phyloP scores from a whole-genome alignment of 2,113 vertebrate species.

The Martes martes region DNA sequence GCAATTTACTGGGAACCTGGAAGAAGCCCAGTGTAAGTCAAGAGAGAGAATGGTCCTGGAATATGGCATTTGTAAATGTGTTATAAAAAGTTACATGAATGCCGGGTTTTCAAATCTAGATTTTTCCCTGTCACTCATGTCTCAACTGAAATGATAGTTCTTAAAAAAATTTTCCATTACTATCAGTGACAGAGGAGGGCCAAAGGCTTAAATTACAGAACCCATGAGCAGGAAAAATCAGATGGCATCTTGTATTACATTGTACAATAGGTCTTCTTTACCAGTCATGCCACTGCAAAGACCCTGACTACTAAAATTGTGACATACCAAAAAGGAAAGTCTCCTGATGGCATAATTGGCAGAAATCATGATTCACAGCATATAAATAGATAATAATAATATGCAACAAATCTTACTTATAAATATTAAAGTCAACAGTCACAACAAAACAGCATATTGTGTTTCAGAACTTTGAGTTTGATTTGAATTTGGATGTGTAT shows the following conservation, averaged over 20 bases:
- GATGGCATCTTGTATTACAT: background rate
- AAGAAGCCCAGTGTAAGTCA: background rate
- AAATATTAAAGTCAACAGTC: background rate
- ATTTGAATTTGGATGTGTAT: background rate
- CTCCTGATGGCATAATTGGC: background rate
- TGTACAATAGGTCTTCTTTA: background rate
- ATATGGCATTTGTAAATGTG: background rate
- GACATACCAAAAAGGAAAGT: background rate
- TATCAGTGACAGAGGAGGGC: background rate
- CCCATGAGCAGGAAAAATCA: background rate
- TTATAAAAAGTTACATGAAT: background rate
- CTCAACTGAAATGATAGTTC: conserved; percentile 7
- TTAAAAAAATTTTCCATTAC: background rate
- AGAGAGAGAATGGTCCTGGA: background rate
- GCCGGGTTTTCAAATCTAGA: background rate
- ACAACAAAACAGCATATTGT: background rate
- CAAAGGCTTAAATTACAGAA: background rate
- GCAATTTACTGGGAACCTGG: background rate
- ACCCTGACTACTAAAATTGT: background rate
- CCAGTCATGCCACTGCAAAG: background rate
- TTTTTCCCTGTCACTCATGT: background rate
- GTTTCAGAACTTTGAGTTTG: background rate
- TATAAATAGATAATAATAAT: background rate
- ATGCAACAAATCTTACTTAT: background rate
- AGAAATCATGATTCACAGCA: background rate